phyloP scores from a whole-genome alignment of 2,113 vertebrate genomes.

The Phasianus colchicus region DNA sequence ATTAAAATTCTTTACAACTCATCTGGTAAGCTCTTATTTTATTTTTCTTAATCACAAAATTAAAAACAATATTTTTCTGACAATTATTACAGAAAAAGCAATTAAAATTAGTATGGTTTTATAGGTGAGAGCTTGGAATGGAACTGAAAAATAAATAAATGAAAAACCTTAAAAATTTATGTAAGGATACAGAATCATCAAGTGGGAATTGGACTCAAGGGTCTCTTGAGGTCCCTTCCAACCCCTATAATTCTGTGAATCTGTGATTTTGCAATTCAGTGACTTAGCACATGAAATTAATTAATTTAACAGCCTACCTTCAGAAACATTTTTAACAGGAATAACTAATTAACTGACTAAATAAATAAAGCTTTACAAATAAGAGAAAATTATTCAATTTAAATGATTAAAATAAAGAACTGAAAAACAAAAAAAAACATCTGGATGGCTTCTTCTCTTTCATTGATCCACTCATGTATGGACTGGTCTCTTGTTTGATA shows the following conservation, averaged over 20 bases:
- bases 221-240: too few relatives aligned
- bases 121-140: conserved; percentile 10
- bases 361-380: neutral
- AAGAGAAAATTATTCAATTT: neutral
- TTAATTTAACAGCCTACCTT: neutral
- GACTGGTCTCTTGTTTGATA: neutral
- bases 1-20: neutral
- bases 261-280: too few relatives aligned
- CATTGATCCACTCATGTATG: neutral
- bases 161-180: neutral
- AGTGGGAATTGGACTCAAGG: too few relatives aligned
- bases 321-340: neutral
- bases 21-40: conserved; percentile 28
- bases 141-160: conserved; percentile 17
- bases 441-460: neutral
- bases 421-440: neutral
- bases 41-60: neutral
- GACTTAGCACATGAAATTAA: conserved; percentile 7
- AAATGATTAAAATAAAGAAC: neutral
- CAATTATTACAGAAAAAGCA: neutral
- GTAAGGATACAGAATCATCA: neutral
- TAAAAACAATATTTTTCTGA: conserved; percentile 22
- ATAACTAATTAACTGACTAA: neutral
- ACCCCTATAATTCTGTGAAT: too few relatives aligned
- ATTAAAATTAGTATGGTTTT: conserved; percentile 18